phyloP scores from a whole-genome alignment of 1,140 invertebrate genomes.

The Hyphantria cunea region DNA sequence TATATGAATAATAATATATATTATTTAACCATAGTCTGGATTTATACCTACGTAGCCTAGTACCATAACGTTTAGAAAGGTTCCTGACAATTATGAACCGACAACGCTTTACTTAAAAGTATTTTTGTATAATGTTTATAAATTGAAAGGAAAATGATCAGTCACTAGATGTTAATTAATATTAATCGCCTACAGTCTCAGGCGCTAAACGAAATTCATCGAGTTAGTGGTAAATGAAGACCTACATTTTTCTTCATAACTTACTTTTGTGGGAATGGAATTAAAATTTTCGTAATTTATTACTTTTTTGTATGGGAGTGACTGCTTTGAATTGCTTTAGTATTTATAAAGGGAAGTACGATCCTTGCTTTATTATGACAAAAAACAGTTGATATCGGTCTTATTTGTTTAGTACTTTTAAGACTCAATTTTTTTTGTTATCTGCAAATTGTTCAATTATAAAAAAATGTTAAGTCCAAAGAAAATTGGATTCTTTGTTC shows the following conservation, averaged over 20 bases:
- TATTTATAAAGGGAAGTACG: too few species aligned
- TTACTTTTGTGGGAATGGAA: not conserved
- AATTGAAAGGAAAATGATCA: constrained; percentile 17
- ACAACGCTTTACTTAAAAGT: constrained; percentile 12
- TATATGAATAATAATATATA: too few species aligned
- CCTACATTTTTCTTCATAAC: not conserved
- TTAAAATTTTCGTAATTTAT: not conserved
- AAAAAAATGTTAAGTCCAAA: too few species aligned
- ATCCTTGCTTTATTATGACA: too few species aligned
- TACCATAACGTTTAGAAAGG: constrained; percentile 11
- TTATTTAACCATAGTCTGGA: too few species aligned
- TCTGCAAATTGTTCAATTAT: too few species aligned
- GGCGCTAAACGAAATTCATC: not conserved
- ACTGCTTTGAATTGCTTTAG: too few species aligned
- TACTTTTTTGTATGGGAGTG: too few species aligned
- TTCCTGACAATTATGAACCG: constrained; percentile 11
- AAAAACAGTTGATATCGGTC: too few species aligned
- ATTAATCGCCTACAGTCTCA: not conserved
- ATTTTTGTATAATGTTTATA: constrained; percentile 12
- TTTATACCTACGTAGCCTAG: not conserved
- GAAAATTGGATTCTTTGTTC: too few species aligned
- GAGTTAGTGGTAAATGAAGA: not conserved
- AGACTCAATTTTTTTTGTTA: too few species aligned
- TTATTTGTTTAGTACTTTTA: too few species aligned
- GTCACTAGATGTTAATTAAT: constrained; percentile 19